These are phyloP conservation scores for Hiodon alosoides DNA, from an alignment of 2,113 vertebrate species.

Conservation along the genomic window DNA sequence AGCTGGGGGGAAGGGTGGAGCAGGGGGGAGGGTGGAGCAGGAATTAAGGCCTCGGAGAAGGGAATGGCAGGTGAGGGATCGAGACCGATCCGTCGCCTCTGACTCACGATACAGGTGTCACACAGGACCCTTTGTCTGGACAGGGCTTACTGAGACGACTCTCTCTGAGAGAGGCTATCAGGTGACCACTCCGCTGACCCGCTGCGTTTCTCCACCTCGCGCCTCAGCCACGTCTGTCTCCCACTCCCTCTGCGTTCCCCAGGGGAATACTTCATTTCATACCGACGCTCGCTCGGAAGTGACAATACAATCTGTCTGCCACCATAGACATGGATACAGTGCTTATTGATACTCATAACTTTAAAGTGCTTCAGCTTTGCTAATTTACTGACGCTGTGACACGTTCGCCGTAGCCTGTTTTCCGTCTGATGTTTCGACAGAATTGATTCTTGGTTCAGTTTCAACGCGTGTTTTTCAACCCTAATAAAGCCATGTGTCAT, in stretches of 20 bases:
- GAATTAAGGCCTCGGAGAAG: background rate
- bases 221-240: background rate
- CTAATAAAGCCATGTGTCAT: no score
- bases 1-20: background rate
- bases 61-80: constrained; percentile 13
- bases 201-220: background rate
- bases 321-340: no score
- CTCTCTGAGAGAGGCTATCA: constrained; percentile 16
- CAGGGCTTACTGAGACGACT: background rate
- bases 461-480: no score
- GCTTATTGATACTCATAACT: no score
- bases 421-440: no score
- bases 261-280: background rate
- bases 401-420: no score
- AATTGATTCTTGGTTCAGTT: no score
- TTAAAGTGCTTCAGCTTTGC: no score
- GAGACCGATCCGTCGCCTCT: constrained; percentile 5
- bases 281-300: background rate
- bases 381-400: no score
- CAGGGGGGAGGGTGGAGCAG: background rate
- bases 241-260: background rate
- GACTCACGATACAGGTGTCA: background rate
- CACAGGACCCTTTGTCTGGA: constrained; percentile 15
- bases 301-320: background rate
- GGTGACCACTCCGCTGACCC: constrained; percentile 10